Conservation (phyloP, 2,797 vertebrate genomes). For the Cephalopachus bancanus region DNA sequence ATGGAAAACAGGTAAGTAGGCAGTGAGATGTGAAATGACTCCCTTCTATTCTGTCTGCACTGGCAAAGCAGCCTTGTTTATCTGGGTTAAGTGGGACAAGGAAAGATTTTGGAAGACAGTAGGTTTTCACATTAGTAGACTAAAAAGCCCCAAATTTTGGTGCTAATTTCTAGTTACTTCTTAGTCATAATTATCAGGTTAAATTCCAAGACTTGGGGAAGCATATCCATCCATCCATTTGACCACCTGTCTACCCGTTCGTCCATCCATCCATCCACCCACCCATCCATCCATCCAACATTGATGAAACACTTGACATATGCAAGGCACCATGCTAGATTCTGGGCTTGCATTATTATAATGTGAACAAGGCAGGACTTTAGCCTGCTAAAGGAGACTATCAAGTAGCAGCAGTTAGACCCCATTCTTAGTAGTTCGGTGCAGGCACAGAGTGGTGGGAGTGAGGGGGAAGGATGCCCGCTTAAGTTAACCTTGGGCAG, state of each 20-base stretch:
- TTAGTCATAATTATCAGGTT: not conserved
- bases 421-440: not conserved
- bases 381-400: not conserved
- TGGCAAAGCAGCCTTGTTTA: not conserved
- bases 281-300: not conserved
- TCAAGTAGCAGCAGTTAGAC: not conserved
- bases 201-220: not conserved
- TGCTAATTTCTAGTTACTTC: not conserved
- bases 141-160: not conserved
- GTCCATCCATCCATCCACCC: too few species aligned
- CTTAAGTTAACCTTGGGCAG: not conserved
- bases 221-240: not conserved
- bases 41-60: too few species aligned
- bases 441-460: not conserved
- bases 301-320: not conserved
- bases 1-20: not conserved
- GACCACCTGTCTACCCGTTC: not conserved
- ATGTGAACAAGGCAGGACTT: not conserved
- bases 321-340: not conserved
- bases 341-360: not conserved
- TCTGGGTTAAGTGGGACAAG: not conserved
- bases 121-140: not conserved
- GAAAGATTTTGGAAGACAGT: not conserved
- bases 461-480: rapidly evolving
- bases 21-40: not conserved